Conservation (phyloP, 37 sponge, comb jelly and placozoan genomes). For the Aplysina aerophoba region DNA sequence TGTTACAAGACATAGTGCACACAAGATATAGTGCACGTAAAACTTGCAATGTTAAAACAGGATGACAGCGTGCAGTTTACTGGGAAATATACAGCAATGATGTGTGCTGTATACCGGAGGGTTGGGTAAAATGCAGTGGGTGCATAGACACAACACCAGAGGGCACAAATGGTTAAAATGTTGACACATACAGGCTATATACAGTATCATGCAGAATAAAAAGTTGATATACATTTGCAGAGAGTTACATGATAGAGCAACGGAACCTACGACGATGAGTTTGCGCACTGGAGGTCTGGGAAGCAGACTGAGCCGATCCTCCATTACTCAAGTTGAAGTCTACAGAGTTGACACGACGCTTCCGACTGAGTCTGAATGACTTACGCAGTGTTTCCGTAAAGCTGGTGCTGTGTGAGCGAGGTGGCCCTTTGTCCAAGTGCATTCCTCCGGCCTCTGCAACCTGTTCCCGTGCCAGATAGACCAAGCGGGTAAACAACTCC, state of each 20-base stretch:
- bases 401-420: background rate
- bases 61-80: no score
- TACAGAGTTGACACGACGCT: constrained; percentile 30
- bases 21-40: no score
- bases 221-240: background rate
- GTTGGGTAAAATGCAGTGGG: no score
- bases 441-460: background rate
- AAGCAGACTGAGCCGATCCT: background rate
- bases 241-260: background rate
- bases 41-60: no score
- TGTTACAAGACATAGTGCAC: no score
- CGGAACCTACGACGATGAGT: background rate
- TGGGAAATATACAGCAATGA: no score
- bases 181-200: no score
- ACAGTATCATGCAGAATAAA: background rate
- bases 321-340: constrained; percentile 9
- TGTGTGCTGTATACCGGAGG: no score
- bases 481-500: constrained; percentile 69
- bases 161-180: no score
- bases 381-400: constrained; percentile 9
- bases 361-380: constrained; percentile 47
- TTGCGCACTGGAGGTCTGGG: no score
- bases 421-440: no score
- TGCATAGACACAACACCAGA: no score
- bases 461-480: constrained; percentile 34